phyloP scores from a whole-genome alignment of 1,140 invertebrate genomes.

The Littorina saxatilis region DNA sequence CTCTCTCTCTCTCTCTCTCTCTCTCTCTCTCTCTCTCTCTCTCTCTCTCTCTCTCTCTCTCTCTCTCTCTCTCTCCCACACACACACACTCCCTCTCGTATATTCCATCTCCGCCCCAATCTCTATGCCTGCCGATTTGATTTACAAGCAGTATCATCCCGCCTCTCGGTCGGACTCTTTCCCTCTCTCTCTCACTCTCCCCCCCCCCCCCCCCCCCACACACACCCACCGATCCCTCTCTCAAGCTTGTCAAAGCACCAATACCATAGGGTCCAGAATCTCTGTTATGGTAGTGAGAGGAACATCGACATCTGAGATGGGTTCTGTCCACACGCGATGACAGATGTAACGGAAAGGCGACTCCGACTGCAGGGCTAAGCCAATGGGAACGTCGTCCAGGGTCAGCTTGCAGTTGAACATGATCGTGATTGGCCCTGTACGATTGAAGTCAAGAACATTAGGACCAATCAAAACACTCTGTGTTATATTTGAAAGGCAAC shows the following conservation, averaged over 20 bases:
- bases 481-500: too few relatives aligned
- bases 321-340: conserved; percentile 65
- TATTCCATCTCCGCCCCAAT: not conserved
- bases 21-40: not conserved
- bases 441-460: too few relatives aligned
- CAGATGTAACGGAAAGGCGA: conserved; percentile 68
- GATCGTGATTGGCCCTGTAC: conserved; percentile 63
- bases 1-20: not conserved
- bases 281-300: conserved; percentile 52
- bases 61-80: too few relatives aligned
- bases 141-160: too few relatives aligned
- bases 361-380: conserved; percentile 61
- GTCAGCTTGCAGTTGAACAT: conserved; percentile 66
- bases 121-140: too few relatives aligned
- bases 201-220: not conserved
- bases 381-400: conserved; percentile 71
- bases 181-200: too few relatives aligned
- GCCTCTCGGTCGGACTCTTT: too few relatives aligned
- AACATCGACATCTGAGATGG: conserved; percentile 61
- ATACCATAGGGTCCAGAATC: conserved; percentile 54
- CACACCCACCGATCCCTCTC: not conserved
- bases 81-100: too few relatives aligned
- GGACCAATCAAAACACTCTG: too few relatives aligned
- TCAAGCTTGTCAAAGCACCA: not conserved
- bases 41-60: too few relatives aligned